Conservation (phyloP, 2,797 vertebrate species). For the Thripadectes ignobilis region DNA sequence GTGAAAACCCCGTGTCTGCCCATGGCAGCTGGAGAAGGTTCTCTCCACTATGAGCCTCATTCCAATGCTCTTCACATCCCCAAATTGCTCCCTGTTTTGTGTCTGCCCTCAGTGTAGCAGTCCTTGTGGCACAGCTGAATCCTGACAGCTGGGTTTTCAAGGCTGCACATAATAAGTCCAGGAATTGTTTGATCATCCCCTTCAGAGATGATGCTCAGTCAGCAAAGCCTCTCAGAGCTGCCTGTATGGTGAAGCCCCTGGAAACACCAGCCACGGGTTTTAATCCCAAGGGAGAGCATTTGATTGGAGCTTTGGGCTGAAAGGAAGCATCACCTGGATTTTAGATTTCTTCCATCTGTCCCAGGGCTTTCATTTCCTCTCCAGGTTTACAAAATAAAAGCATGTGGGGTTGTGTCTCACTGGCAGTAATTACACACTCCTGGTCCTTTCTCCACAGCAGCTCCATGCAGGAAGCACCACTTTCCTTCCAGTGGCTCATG, state of each 20-base stretch:
- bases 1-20: background rate
- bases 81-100: background rate
- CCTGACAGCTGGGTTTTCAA: background rate
- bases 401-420: background rate
- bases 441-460: background rate
- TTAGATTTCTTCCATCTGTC: background rate
- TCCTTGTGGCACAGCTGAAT: background rate
- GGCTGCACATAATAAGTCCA: background rate
- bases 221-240: background rate
- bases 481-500: background rate
- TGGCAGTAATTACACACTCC: background rate
- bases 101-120: accelerated
- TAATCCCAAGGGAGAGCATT: background rate
- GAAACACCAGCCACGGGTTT: background rate
- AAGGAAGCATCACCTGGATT: background rate
- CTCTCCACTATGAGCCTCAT: background rate
- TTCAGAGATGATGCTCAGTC: background rate
- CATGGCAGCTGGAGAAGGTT: background rate
- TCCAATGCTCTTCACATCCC: background rate
- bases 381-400: background rate
- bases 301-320: background rate
- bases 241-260: background rate
- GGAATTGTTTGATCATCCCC: background rate
- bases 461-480: background rate
- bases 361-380: background rate